Evolutionary conservation across 2,113 vertebrate genomes (phyloP).

Genomic region (Atlantisia rogersi): DNA sequence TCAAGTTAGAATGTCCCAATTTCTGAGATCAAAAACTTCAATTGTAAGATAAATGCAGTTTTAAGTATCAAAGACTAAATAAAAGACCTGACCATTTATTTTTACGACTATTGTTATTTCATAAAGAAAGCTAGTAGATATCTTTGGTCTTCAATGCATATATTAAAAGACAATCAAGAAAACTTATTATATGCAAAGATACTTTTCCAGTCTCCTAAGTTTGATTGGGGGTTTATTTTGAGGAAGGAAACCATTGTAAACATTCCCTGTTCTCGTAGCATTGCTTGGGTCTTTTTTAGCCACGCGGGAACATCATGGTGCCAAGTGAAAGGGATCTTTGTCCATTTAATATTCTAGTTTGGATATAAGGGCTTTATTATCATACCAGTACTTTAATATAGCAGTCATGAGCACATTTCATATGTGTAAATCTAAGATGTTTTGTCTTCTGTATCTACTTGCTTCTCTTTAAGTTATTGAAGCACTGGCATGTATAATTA

Average conservation of each 20-base stretch:
- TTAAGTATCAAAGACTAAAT: neutral
- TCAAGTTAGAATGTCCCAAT: neutral
- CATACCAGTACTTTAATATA: neutral
- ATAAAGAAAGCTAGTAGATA: neutral
- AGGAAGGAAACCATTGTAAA: neutral
- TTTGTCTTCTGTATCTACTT: neutral
- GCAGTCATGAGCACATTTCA: neutral
- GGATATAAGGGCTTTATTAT: neutral
- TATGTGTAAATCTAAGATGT: neutral
- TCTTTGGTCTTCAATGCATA: neutral
- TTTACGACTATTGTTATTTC: neutral
- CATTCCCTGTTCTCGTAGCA: neutral
- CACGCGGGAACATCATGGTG: neutral
- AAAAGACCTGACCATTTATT: neutral
- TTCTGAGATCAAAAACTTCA: neutral
- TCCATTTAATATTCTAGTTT: neutral
- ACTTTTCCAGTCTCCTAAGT: neutral
- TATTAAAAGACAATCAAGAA: neutral
- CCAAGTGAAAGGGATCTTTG: neutral
- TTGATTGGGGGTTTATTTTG: neutral
- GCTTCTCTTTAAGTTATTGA: neutral
- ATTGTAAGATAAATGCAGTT: neutral
- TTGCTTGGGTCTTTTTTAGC: neutral
- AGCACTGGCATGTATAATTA: neutral
- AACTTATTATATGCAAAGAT: neutral